Base-by-base conservation (phyloP, 2,113 vertebrate species). In the Eudyptes chrysolophus region DNA sequence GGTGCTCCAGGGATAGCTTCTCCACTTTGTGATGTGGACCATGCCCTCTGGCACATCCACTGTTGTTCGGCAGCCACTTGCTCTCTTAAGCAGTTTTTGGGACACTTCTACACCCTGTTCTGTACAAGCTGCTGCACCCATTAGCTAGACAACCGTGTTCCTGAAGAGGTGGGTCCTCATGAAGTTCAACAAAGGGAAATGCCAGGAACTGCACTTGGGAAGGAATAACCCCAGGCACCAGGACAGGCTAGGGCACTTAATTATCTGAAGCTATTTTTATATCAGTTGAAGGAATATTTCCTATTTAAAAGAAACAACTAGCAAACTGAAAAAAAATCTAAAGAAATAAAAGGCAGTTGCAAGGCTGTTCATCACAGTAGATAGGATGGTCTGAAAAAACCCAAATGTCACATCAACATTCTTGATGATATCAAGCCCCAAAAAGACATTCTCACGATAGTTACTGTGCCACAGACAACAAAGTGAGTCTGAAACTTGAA, bases 401-500 rank as follows among this genome's bases (percentile, higher is more conserved):
- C 0, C 7, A 89, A 81, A 86, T 54, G 29, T 68, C 60, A 78
- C 38, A 87, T 89, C 77, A 82, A 87, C 54, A 65, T 89, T 92
- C 62, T 25, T 62, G 51, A 79, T 80, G 44, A 55, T 87, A 88
- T 77, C 75, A 94, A 88, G 48, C 4, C 44, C 54, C 55, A 11
- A 48, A 88, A 92, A 84, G 84, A 68, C 24, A 44, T 93, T 96
- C 64, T 93, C 42, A 55, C 81, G 60, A 71, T 80, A 87, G 62
- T 85, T 68, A 44, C 58, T 66, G 57, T 75, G 54, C 49, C 79
- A 92, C 62, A 90, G 92, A 96, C 71, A 95, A 96, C 29, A 88
- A 79, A 95, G 12, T 83, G 78, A 97, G 62, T 95, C 94, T 94
- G 51, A 96, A 92, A 70, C 30, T 94, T 96, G 94, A 87, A 82